Percentiles rank a stretch among this genome's conserved stretches.
These are phyloP conservation scores for Tolypeutes matacus DNA, from an alignment of 2,797 vertebrate genomes.

Conservation along the genomic window DNA sequence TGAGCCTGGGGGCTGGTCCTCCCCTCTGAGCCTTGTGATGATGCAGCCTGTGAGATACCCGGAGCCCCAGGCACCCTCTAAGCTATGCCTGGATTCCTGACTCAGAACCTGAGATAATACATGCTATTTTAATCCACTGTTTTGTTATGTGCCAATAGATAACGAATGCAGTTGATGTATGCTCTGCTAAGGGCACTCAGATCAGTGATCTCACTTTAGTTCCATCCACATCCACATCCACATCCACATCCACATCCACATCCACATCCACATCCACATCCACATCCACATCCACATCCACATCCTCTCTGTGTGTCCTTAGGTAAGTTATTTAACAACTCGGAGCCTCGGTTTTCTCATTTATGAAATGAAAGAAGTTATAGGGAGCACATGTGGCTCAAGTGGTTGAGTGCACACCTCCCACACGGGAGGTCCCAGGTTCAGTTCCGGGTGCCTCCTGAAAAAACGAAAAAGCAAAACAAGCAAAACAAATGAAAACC, in stretches of 20 bases:
- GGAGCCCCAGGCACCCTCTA: background rate
- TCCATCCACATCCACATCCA: no score
- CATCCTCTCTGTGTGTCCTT: background rate
- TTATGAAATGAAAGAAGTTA: background rate
- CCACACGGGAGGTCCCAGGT: background rate
- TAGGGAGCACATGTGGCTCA: no score
- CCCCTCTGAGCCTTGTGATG: no score
- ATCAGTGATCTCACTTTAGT: background rate
- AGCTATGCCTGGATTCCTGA: background rate
- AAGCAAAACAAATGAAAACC: no score
- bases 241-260: background rate
- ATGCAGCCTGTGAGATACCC: background rate
- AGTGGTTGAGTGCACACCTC: no score
- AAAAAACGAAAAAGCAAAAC: no score
- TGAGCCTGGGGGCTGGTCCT: background rate
- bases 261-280: no score
- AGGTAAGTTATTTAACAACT: accelerated
- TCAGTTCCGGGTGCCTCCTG: no score
- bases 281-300: background rate
- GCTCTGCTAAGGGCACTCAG: background rate
- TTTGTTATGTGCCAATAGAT: background rate
- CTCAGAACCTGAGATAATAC: background rate
- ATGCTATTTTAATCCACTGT: background rate
- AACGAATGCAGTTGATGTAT: background rate
- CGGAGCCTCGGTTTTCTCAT: background rate